Conservation (phyloP, 2,888 invertebrate genomes). For the Himalopsyche kuldschensis region DNA sequence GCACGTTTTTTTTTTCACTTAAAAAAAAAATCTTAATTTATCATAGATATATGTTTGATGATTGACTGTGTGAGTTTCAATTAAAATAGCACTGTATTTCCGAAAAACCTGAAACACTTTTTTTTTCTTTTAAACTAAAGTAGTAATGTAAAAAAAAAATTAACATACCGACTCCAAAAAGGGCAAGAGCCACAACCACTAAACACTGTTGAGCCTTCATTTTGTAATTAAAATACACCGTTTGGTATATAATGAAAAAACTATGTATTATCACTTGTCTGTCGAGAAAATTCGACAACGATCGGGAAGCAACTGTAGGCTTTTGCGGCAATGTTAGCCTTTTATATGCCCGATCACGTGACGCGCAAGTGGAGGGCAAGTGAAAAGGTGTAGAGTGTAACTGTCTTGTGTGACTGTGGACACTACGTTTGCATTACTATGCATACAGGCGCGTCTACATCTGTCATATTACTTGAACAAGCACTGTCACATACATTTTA, state of each 20-base stretch:
- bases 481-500: too few species aligned
- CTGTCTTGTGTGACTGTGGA: constrained; percentile 23
- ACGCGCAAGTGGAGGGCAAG: constrained; percentile 10
- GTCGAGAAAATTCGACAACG: neutral
- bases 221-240: constrained; percentile 9
- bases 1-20: too few species aligned
- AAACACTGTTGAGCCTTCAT: constrained; percentile 60
- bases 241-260: neutral
- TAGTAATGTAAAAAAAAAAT: neutral
- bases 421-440: neutral
- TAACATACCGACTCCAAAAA: constrained; percentile 70
- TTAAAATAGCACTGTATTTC: neutral
- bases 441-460: neutral
- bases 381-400: constrained; percentile 21
- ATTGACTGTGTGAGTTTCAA: too few species aligned
- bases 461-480: neutral
- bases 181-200: constrained; percentile 65
- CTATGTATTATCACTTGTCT: neutral
- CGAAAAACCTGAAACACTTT: neutral
- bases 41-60: too few species aligned
- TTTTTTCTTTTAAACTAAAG: neutral
- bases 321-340: constrained; percentile 3
- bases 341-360: neutral
- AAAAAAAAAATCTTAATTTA: neutral
- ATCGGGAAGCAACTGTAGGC: neutral